Percentiles rank a stretch among this genome's conserved stretches.
Evolutionary conservation across 2,113 vertebrate genomes (phyloP).

Genomic region (Poeciliopsis prolifica): DNA sequence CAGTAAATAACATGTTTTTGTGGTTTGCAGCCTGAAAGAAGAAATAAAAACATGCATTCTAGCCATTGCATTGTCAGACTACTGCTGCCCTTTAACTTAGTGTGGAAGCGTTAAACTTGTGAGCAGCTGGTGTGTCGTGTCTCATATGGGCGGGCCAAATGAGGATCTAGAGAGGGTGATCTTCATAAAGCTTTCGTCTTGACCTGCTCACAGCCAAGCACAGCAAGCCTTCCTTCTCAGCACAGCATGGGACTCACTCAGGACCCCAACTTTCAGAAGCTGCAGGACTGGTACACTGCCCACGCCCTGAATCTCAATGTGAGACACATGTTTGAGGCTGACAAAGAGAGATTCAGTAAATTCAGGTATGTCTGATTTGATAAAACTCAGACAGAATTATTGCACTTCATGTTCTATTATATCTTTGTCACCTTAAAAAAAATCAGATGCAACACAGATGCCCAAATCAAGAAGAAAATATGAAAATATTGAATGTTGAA

Average conservation of each 20-base stretch:
- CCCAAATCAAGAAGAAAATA: background rate
- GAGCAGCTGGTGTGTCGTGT: slow-evolving; percentile 26
- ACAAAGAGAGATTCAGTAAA: slow-evolving; percentile 87
- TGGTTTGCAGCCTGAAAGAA: background rate
- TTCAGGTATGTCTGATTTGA: slow-evolving; percentile 81
- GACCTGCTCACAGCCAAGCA: slow-evolving; percentile 46
- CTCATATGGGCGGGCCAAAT: slow-evolving; percentile 61
- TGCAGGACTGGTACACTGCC: slow-evolving; percentile 85
- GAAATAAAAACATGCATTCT: background rate
- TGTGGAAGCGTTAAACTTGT: slow-evolving; percentile 27
- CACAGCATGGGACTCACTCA: slow-evolving; percentile 84
- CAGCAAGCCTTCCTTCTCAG: slow-evolving; percentile 24
- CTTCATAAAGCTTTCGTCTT: slow-evolving; percentile 59
- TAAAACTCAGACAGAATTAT: background rate
- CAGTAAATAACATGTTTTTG: background rate
- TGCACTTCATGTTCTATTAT: too few relatives aligned
- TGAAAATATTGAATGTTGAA: background rate
- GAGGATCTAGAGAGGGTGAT: slow-evolving; percentile 17
- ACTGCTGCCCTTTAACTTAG: slow-evolving; percentile 12
- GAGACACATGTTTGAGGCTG: slow-evolving; percentile 87
- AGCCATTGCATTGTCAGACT: background rate
- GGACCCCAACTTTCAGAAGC: slow-evolving; percentile 86
- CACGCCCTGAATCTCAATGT: slow-evolving; percentile 83
- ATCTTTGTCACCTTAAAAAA: background rate
- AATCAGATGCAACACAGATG: background rate